Evolutionary conservation across 2,113 vertebrate genomes (phyloP), one percentile per base, ranked within the genome.

Genomic region (Peucedramus taeniatus): DNA sequence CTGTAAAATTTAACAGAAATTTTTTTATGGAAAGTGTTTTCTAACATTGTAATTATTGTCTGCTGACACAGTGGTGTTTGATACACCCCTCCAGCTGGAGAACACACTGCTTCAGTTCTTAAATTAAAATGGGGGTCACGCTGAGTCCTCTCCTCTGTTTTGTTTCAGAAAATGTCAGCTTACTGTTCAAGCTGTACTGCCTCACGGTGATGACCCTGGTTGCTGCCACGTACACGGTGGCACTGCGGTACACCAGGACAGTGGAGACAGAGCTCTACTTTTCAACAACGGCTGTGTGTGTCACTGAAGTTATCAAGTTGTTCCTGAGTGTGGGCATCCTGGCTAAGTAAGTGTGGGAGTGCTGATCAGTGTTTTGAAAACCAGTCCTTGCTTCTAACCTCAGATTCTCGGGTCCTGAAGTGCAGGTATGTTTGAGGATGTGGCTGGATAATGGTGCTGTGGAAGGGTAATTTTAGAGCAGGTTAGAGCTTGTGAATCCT

Each of bases 191-290:
- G 95, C 84, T 99, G 70, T 99, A 99, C 98, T 99, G 99, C 93
- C 98, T 99, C 83, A 95, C 98, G 0, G 99, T 99, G 97, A 99
- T 99, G 99, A 99, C 99, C 16, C 95, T 99, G 97, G 98, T 99
- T 81, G 99, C 99, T 20, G 99, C 99, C n/a, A 93, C 98, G 0
- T 99, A 99, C 69, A 99, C 99, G 0, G 98, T 99, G 49, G 98
- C 98, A 0, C 76, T 99, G 57, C 97, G 99, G 11, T 99, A 99
- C 97, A 99, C 99, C 3, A 98, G 99, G 94, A 98, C 98, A 3
- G 89, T 97, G 30, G 97, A 97, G 16, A 76, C 97, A 8, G 98
- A 98, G 0, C 96, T 99, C 83, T 99, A 99, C 97, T 99, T 99
- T 83, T 99, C 99, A 33, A 99, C 99, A 0, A 99, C 99, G 1